A percentile compares a stretch with the other conserved stretches of the same genome.
Evolutionary conservation across 2,797 vertebrate species (phyloP).

Genomic region (Acanthurus leucopareius): DNA sequence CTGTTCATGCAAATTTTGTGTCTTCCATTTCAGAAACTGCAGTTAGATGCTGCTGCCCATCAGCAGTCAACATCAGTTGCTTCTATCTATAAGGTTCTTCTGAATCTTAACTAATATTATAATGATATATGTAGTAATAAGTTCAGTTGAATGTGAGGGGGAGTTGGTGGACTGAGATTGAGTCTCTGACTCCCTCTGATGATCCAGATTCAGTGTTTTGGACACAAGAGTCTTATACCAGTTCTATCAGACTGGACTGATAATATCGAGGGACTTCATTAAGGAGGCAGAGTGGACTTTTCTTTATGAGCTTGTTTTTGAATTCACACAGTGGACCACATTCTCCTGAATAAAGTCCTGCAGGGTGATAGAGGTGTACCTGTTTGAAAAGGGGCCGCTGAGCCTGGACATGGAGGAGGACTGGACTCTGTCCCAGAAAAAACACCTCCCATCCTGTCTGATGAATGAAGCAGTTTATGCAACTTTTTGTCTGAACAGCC

Average conservation of each 20-base stretch:
- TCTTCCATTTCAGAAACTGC: not conserved
- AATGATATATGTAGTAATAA: not conserved
- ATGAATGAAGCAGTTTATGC: too few relatives aligned
- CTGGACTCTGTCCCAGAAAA: slow-evolving; percentile 33
- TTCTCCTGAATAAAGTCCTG: slow-evolving; percentile 8
- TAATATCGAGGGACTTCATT: slow-evolving; percentile 20
- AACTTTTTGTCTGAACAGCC: too few relatives aligned
- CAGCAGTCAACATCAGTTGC: not conserved
- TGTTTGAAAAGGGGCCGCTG: not conserved
- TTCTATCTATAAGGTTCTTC: not conserved
- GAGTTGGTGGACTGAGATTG: not conserved
- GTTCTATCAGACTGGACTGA: slow-evolving; percentile 10
- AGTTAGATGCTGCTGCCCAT: not conserved
- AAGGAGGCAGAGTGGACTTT: not conserved
- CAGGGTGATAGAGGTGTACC: not conserved
- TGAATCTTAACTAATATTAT: not conserved
- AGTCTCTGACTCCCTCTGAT: not conserved
- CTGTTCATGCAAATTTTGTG: not conserved
- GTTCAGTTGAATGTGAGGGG: not conserved
- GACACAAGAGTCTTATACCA: slow-evolving; percentile 2
- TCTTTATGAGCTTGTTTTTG: slow-evolving; percentile 8
- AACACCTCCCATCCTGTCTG: not conserved
- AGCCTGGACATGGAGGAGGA: slow-evolving; percentile 1
- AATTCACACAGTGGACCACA: slow-evolving; percentile 6
- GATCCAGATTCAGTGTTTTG: not conserved